Percentiles rank a stretch among this genome's conserved stretches.
These are phyloP conservation scores for Hippasteria phrygiana DNA, from an alignment of 53 echinoderm and acorn worm species.

Conservation along the genomic window DNA sequence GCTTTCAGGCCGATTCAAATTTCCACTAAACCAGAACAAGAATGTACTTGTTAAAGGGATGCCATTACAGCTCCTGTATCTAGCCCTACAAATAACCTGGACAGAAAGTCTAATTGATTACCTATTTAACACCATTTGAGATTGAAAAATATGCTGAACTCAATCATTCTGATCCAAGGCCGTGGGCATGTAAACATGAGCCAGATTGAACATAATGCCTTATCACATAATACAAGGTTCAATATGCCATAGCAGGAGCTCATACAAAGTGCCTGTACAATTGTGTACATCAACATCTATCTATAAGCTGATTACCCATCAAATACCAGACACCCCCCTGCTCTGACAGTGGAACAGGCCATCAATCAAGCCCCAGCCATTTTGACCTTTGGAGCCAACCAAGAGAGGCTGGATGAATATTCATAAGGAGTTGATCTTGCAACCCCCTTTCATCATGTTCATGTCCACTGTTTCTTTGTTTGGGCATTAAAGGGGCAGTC, in stretches of 20 bases:
- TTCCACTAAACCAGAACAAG: no score
- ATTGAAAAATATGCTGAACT: neutral
- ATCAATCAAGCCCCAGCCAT: constrained; percentile 49
- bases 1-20: no score
- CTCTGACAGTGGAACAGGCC: constrained; percentile 37
- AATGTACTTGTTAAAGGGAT: no score
- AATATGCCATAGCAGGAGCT: constrained; percentile 26
- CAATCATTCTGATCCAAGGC: constrained; percentile 3
- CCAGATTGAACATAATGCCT: constrained; percentile 29
- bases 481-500: constrained; percentile 40
- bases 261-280: constrained; percentile 23
- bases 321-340: constrained; percentile 19
- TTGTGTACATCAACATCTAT: constrained; percentile 8
- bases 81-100: neutral
- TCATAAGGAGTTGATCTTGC: constrained; percentile 37
- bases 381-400: constrained; percentile 51
- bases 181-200: constrained; percentile 9
- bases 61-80: neutral
- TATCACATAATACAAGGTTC: constrained; percentile 55
- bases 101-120: neutral
- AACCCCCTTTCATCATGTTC: constrained; percentile 6
- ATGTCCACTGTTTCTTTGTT: constrained; percentile 46
- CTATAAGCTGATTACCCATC: constrained; percentile 29
- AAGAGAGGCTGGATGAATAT: constrained; percentile 30
- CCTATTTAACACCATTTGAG: constrained; percentile 1